Evolutionary conservation across 2,888 invertebrate genomes (phyloP).

Genomic region (Hedya salicella): DNA sequence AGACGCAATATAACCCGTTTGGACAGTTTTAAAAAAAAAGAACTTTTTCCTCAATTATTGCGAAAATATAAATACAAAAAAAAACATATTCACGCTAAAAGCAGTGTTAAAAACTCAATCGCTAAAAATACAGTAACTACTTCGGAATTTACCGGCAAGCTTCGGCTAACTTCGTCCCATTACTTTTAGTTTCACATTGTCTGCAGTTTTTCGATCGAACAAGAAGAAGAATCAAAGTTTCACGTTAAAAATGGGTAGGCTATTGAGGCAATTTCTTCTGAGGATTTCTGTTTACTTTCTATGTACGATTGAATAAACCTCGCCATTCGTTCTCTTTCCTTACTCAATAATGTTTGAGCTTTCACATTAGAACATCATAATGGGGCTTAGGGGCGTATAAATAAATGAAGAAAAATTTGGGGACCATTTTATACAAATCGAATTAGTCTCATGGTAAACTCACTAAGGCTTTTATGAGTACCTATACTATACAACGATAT

Average conservation of each 20-base stretch:
- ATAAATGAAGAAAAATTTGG: no score
- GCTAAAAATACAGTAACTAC: constrained; percentile 12
- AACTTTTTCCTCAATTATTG: neutral
- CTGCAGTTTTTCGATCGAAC: constrained; percentile 39
- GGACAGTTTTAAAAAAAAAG: no score
- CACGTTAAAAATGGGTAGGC: constrained; percentile 30
- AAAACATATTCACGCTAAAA: neutral
- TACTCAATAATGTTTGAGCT: neutral
- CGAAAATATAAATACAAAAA: neutral
- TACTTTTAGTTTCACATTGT: constrained; percentile 35
- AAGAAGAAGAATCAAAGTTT: constrained; percentile 40
- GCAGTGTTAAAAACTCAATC: neutral
- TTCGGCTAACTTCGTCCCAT: constrained; percentile 23
- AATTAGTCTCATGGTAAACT: no score
- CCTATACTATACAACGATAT: no score
- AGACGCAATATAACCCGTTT: no score
- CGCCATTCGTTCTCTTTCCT: neutral
- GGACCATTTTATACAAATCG: no score
- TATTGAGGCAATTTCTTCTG: constrained; percentile 22
- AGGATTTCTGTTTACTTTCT: neutral
- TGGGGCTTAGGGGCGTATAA: no score
- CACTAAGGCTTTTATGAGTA: no score
- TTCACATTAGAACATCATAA: no score
- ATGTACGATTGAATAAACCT: neutral
- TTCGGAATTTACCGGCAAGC: constrained; percentile 5